Percentiles rank a stretch among this genome's conserved stretches.
Conservation (phyloP, 2,888 invertebrate species). For the Hyalella azteca region DNA sequence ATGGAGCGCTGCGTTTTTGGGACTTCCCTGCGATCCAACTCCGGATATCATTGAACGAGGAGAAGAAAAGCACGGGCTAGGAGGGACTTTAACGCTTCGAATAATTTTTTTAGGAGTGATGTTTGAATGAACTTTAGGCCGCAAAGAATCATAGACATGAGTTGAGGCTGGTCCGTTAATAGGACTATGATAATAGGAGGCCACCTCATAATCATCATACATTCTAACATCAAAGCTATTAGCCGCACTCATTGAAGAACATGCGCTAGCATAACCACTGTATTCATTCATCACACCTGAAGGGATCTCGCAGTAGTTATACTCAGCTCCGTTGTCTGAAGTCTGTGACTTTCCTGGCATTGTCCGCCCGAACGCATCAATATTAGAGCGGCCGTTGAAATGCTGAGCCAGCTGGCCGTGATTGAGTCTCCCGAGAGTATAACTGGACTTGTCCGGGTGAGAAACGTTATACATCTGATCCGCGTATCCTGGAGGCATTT, state of each 20-base stretch:
- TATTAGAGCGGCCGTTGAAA: neutral
- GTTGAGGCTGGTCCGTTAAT: slow-evolving; percentile 35
- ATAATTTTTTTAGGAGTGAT: neutral
- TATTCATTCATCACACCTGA: neutral
- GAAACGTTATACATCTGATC: slow-evolving; percentile 15
- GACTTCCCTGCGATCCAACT: neutral
- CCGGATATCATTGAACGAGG: slow-evolving; percentile 4
- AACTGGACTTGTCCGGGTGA: neutral
- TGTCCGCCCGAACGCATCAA: neutral
- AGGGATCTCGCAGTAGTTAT: slow-evolving; percentile 28
- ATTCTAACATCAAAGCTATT: slow-evolving; percentile 61
- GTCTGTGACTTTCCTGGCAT: neutral
- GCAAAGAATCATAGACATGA: slow-evolving; percentile 50
- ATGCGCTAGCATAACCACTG: slow-evolving; percentile 54
- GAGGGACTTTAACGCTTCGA: neutral
- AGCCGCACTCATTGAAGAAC: slow-evolving; percentile 61
- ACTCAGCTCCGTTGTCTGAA: neutral
- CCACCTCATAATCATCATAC: slow-evolving; percentile 57
- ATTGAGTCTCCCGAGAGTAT: slow-evolving; percentile 6
- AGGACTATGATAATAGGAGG: slow-evolving; percentile 50
- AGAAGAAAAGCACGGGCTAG: slow-evolving; percentile 25
- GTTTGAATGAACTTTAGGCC: slow-evolving; percentile 10
- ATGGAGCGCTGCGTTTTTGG: slow-evolving; percentile 10
- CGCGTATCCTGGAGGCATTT: slow-evolving; percentile 18
- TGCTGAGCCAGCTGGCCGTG: neutral